Conservation (phyloP, 2,797 vertebrate species). For the Eupleurogrammus muticus region DNA sequence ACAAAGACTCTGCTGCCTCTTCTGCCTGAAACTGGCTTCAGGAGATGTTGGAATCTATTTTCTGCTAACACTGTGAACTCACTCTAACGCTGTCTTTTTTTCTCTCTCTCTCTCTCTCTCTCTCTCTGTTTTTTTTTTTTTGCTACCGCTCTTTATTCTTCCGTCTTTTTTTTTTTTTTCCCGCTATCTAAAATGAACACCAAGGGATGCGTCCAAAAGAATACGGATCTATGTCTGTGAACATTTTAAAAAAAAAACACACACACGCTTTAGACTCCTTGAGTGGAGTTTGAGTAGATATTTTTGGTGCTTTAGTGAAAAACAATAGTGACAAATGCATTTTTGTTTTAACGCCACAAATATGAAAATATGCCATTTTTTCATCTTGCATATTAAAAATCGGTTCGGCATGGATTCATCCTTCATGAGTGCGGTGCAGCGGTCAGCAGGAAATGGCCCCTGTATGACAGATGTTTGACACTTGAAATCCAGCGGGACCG, state of each 20-base stretch:
- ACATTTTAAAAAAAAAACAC: constrained; percentile 7
- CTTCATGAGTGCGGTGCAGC: constrained; percentile 41
- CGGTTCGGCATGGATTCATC: constrained; percentile 39
- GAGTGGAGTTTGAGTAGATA: neutral
- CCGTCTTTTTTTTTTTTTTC: constrained; percentile 30
- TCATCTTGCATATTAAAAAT: constrained; percentile 29
- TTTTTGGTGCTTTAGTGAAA: neutral
- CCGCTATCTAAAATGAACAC: constrained; percentile 45
- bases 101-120: constrained; percentile 22
- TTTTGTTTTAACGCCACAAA: neutral
- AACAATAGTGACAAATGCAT: neutral
- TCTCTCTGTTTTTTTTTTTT: constrained; percentile 40
- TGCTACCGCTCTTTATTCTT: constrained; percentile 9
- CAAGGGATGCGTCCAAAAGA: constrained; percentile 42
- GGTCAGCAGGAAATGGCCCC: constrained; percentile 40
- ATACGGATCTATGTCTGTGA: constrained; percentile 25
- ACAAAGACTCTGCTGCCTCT: constrained; percentile 65
- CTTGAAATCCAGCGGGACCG: constrained; percentile 76
- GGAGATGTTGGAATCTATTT: constrained; percentile 74
- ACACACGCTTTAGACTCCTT: constrained; percentile 20
- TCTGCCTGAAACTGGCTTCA: constrained; percentile 67
- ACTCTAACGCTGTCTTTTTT: constrained; percentile 42
- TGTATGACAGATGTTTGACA: constrained; percentile 83
- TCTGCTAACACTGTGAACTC: constrained; percentile 60
- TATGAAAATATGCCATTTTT: constrained; percentile 13